Percentiles rank a stretch among this genome's conserved stretches.
Evolutionary conservation across 2,797 vertebrate species (phyloP).

Genomic region (Platyrinchus mystaceus): DNA sequence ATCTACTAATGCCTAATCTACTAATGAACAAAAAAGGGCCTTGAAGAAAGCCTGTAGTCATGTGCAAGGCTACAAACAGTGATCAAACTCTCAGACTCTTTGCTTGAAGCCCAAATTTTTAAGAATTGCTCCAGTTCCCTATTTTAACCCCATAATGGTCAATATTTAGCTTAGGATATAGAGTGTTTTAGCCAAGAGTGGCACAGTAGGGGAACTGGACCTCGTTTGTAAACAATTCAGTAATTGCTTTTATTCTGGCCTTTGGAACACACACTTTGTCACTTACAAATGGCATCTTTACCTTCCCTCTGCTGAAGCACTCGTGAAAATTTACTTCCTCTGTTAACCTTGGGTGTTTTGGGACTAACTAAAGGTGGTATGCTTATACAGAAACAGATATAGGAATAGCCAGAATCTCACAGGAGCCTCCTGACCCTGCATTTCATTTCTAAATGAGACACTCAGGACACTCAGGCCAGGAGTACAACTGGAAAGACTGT

Average conservation of each 20-base stretch:
- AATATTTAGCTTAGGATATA: background rate
- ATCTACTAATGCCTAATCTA: background rate
- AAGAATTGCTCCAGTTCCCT: background rate
- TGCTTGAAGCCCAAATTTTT: background rate
- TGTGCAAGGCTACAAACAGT: background rate
- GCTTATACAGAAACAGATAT: background rate
- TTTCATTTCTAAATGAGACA: background rate
- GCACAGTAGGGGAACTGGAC: background rate
- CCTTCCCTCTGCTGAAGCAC: background rate
- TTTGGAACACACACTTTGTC: background rate
- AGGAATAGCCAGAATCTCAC: background rate
- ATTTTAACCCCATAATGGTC: background rate
- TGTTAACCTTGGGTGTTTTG: background rate
- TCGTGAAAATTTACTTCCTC: background rate
- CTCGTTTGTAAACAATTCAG: background rate
- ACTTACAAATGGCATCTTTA: background rate
- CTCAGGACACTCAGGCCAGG: background rate
- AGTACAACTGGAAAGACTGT: background rate
- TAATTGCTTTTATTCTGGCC: background rate
- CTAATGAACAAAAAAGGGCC: background rate
- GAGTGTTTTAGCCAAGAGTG: background rate
- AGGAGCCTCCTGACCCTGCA: background rate
- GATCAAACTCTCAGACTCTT: background rate
- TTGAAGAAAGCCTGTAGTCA: background rate
- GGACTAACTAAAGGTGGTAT: background rate